Percentiles rank a stretch among this genome's conserved stretches.
Conservation (phyloP, 2,113 vertebrate species). For the Heterocephalus glaber region DNA sequence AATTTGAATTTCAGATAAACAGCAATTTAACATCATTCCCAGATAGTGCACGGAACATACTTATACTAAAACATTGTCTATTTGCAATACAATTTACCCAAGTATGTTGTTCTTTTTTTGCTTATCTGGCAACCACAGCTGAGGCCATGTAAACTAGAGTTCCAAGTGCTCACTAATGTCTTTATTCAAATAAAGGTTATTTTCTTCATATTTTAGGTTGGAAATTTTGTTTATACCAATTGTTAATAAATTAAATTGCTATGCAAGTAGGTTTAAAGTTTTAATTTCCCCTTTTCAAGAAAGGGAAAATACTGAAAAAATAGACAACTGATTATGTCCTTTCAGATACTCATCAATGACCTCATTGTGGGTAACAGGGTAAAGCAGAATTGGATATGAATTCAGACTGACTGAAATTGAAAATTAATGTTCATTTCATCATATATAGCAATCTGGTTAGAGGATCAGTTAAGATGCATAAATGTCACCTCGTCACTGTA, state of each 20-base stretch:
- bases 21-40: background rate
- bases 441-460: background rate
- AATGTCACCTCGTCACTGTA: background rate
- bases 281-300: conserved; percentile 18
- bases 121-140: background rate
- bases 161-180: background rate
- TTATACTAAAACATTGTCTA: conserved; percentile 17
- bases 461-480: background rate
- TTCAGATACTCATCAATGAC: background rate
- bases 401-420: background rate
- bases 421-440: conserved; percentile 43
- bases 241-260: background rate
- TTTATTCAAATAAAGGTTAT: background rate
- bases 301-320: conserved; percentile 14
- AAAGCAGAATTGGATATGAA: background rate
- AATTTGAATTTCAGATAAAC: background rate
- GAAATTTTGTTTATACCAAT: background rate
- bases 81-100: background rate
- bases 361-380: background rate
- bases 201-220: background rate
- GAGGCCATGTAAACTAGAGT: background rate
- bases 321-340: background rate
- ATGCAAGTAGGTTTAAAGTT: background rate
- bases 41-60: background rate
- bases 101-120: background rate